Evolutionary conservation across 2,888 invertebrate genomes (phyloP).

Genomic region (Eilema caniola): DNA sequence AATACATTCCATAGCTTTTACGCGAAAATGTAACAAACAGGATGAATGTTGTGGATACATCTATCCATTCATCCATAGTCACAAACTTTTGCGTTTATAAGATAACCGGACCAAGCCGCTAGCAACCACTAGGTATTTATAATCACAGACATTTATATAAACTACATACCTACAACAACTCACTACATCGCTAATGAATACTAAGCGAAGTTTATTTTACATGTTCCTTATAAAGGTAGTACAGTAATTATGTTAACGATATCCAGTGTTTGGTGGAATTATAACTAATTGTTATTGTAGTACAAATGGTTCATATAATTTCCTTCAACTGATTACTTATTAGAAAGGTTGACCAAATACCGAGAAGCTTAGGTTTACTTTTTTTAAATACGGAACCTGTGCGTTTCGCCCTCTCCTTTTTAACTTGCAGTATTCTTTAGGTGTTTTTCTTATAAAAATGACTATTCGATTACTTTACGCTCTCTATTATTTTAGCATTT

Average conservation of each 20-base stretch:
- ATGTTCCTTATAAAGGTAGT: conserved; percentile 12
- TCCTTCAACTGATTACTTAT: background rate
- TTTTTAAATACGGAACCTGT: background rate
- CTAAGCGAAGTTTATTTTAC: conserved; percentile 13
- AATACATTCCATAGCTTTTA: too few relatives aligned
- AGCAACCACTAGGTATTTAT: too few relatives aligned
- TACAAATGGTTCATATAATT: background rate
- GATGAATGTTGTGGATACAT: too few relatives aligned
- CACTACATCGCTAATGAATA: conserved; percentile 13
- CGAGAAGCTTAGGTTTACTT: background rate
- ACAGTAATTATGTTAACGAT: conserved; percentile 17
- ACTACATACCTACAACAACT: conserved; percentile 1
- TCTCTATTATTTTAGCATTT: too few relatives aligned
- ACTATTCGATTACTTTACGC: too few relatives aligned
- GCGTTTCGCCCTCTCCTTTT: background rate
- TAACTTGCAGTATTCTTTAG: background rate
- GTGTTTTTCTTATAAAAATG: too few relatives aligned
- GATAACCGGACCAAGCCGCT: too few relatives aligned
- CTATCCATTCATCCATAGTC: too few relatives aligned
- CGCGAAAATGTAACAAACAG: too few relatives aligned
- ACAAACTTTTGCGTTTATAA: too few relatives aligned
- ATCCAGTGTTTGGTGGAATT: conserved; percentile 6
- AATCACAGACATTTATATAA: too few relatives aligned
- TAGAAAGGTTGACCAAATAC: background rate
- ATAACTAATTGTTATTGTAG: conserved; percentile 8